Base-by-base conservation (phyloP, 1,140 invertebrate genomes). In the Eumaeus atala region DNA sequence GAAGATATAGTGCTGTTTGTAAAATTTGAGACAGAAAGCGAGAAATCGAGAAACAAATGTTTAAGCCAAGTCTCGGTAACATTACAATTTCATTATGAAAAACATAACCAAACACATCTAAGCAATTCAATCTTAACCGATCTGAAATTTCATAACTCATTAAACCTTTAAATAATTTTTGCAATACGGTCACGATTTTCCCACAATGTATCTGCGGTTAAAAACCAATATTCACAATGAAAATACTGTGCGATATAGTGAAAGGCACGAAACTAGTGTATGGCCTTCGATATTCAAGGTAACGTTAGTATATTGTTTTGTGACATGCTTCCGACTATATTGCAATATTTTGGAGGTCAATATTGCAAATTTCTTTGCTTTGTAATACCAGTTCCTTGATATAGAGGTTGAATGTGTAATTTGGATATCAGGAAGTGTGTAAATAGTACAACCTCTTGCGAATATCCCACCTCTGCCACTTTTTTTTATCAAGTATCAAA, bases 251-350 rank as follows among this genome's bases (percentile, higher is more conserved):
- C 6, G 21, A 28, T 28, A 28, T 12, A 16, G 40, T 44, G 40
- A 44, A 44, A 44, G 40, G 40, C 35, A 12, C 9, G 40, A 44
- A 28, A 28, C 21, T 28, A 28, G 21, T 28, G 21, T 28, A 28
- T 28, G 21, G 21, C 40, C 40, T 16, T 44, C 40, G 17, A 44
- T 9, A 17, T 14, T 44, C 40, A 44, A 44, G 40, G 40, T 16
- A 17, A 44, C 21, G 21, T 44, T 16, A 16, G 40, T 44, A 44
- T 16, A 44, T 44, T 44, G 40, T 44, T 44, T 42, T 42, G 21
- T 28, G 40, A 42, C 40, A 42, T 14, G 14, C 40, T 42, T 44
- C 40, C 40, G 40, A 17, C 21, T 28, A 28, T 16, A 44, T 44
- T 14, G 12, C 16, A 12, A 17, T 44, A 16, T 44, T 28, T 28